Percentiles rank a stretch among this genome's conserved stretches.
Evolutionary conservation across 2,888 invertebrate species (phyloP).

Genomic region (Drosophila nigritarsus): DNA sequence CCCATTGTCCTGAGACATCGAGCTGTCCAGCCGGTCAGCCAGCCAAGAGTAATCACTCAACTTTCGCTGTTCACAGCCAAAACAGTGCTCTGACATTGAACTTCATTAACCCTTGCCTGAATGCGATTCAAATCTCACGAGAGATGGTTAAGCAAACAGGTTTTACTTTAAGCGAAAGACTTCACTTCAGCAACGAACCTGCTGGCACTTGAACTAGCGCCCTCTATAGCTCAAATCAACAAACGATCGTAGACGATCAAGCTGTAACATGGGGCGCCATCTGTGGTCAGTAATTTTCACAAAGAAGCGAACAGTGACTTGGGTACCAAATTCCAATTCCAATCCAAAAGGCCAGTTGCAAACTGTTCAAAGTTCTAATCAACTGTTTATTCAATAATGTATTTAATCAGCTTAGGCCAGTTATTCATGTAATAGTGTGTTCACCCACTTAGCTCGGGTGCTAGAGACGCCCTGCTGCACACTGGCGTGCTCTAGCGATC

Average conservation of each 20-base stretch:
- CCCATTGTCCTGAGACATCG: conserved; percentile 17
- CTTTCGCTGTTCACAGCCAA: conserved; percentile 47
- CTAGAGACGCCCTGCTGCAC: neutral
- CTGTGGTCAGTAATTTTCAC: neutral
- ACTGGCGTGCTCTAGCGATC: neutral
- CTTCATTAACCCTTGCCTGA: conserved; percentile 48
- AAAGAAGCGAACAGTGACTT: neutral
- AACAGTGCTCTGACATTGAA: conserved; percentile 55
- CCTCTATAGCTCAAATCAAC: conserved; percentile 8
- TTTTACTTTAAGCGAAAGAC: conserved; percentile 60
- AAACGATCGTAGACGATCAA: neutral
- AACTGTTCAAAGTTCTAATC: neutral
- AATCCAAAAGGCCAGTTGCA: neutral
- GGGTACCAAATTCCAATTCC: neutral
- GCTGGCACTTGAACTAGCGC: conserved; percentile 21
- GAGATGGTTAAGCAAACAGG: conserved; percentile 36
- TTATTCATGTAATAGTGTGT: neutral
- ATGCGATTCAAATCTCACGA: conserved; percentile 33
- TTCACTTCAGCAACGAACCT: conserved; percentile 58
- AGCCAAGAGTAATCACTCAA: conserved; percentile 1
- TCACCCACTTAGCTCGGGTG: neutral
- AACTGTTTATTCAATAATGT: neutral
- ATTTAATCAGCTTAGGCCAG: neutral
- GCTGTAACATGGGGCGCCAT: neutral
- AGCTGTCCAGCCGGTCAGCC: conserved; percentile 12